These are phyloP conservation scores for Nycticebus coucang DNA, from an alignment of 2,113 vertebrate genomes.

Conservation along the genomic window DNA sequence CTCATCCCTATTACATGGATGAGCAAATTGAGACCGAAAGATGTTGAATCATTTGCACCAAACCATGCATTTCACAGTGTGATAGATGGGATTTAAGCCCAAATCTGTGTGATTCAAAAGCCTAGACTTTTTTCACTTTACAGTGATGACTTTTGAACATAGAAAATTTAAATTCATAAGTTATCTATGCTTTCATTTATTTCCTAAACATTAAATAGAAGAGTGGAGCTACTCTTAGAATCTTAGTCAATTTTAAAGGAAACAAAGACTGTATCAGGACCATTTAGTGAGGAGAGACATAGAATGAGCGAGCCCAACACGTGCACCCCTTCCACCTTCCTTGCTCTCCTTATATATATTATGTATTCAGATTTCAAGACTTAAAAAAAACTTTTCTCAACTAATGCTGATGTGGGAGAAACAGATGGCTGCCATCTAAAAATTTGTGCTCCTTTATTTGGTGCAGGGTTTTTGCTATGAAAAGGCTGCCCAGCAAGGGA, in stretches of 20 bases:
- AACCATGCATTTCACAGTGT: not conserved
- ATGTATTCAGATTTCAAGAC: not conserved
- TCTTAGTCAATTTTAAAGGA: not conserved
- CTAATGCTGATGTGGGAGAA: not conserved
- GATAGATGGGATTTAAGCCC: not conserved
- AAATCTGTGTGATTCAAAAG: not conserved
- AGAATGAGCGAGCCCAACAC: not conserved
- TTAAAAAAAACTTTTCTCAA: not conserved
- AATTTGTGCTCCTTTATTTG: not conserved
- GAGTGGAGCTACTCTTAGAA: not conserved
- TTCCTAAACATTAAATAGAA: not conserved
- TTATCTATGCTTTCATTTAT: not conserved
- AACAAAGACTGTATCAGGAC: not conserved
- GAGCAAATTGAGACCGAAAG: not conserved
- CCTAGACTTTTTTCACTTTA: not conserved
- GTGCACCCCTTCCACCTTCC: not conserved
- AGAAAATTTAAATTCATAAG: not conserved
- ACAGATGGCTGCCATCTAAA: not conserved
- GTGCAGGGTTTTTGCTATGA: not conserved
- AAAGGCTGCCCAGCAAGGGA: not conserved
- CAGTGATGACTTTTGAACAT: not conserved
- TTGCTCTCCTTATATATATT: not conserved
- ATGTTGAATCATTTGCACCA: not conserved
- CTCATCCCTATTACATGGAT: not conserved
- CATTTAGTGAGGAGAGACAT: not conserved